Conservation (phyloP, 2,113 vertebrate species). For the Syngnathus scovelli region DNA sequence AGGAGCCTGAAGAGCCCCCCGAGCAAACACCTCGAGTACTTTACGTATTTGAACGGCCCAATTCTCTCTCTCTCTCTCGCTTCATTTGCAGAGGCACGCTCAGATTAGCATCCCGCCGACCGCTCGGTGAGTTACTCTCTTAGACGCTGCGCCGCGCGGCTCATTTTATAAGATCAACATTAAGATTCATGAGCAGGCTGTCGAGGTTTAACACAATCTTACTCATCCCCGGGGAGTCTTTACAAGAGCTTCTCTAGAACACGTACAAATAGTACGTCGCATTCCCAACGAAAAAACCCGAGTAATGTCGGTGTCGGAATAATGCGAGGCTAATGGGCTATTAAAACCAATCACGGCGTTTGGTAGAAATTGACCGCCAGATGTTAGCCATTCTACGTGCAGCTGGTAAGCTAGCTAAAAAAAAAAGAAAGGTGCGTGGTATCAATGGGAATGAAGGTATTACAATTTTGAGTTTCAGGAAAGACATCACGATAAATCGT, state of each 20-base stretch:
- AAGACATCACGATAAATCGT: neutral
- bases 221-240: conserved; percentile 44
- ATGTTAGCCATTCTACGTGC: neutral
- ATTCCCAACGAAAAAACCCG: conserved; percentile 11
- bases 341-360: neutral
- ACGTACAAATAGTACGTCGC: conserved; percentile 37
- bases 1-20: conserved; percentile 56
- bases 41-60: conserved; percentile 49
- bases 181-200: conserved; percentile 55
- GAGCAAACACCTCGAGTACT: conserved; percentile 66
- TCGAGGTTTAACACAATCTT: conserved; percentile 40
- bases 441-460: neutral
- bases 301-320: neutral
- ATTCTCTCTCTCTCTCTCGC: conserved; percentile 23
- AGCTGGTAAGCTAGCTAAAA: neutral
- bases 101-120: conserved; percentile 50
- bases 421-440: neutral
- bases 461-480: neutral
- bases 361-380: conserved; percentile 1
- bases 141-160: conserved; percentile 32
- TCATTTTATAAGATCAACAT: conserved; percentile 44
- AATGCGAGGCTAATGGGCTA: neutral
- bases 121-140: conserved; percentile 43
- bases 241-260: conserved; percentile 27
- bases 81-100: conserved; percentile 54